These are phyloP conservation scores for Hystrix brachyura DNA, from an alignment of 2,113 vertebrate genomes.

Conservation along the genomic window DNA sequence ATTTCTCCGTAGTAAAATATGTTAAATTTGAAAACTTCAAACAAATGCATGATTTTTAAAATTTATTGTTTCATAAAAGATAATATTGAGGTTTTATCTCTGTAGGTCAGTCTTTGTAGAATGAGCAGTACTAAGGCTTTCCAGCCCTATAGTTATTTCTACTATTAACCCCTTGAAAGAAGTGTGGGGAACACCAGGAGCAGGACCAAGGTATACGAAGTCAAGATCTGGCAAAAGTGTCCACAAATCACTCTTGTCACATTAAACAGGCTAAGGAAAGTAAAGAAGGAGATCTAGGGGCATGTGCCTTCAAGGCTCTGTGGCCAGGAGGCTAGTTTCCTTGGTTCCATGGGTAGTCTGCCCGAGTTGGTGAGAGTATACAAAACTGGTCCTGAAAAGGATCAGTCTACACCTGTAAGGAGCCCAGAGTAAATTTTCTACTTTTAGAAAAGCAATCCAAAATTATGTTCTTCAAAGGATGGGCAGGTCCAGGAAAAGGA, in stretches of 20 bases:
- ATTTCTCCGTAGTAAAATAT: conserved; percentile 38
- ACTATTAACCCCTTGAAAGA: background rate
- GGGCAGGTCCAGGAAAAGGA: background rate
- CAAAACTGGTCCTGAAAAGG: background rate
- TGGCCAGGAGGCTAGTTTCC: background rate
- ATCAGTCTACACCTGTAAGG: background rate
- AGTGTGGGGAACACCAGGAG: background rate
- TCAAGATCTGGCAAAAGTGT: conserved; percentile 1
- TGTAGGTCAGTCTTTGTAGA: background rate
- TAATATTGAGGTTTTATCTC: background rate
- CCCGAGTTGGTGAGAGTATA: background rate
- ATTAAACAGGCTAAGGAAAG: background rate
- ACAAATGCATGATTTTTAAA: conserved; percentile 41
- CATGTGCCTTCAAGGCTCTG: background rate
- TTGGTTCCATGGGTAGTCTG: background rate
- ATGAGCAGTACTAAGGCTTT: background rate
- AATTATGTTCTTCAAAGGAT: background rate
- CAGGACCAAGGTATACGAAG: background rate
- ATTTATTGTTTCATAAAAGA: background rate
- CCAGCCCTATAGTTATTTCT: background rate
- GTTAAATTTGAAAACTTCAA: conserved; percentile 45
- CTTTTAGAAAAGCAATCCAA: background rate
- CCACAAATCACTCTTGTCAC: background rate
- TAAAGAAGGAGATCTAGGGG: background rate
- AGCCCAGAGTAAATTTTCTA: background rate